Evolutionary conservation across 2,113 vertebrate genomes (phyloP).

Genomic region (Mesoclemmys tuberculata): DNA sequence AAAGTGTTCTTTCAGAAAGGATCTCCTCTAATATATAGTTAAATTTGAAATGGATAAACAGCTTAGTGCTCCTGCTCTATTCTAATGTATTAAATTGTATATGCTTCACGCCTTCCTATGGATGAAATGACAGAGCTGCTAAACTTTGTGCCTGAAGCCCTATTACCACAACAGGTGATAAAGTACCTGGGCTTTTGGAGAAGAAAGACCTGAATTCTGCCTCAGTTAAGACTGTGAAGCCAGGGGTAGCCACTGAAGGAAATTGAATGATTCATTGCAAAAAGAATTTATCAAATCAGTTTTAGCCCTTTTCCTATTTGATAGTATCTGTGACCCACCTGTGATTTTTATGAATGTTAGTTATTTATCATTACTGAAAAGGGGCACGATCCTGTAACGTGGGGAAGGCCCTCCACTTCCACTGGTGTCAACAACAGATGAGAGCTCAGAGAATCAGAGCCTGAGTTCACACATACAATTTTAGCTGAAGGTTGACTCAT

Average conservation of each 20-base stretch:
- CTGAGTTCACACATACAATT: not conserved
- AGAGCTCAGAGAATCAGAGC: not conserved
- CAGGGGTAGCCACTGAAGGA: constrained; percentile 38
- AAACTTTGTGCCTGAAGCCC: constrained; percentile 39
- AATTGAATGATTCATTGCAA: not conserved
- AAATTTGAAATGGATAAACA: not conserved
- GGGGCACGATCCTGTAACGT: not conserved
- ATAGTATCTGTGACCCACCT: not conserved
- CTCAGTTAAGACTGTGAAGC: constrained; percentile 41
- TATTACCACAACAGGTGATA: constrained; percentile 29
- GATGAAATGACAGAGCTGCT: constrained; percentile 37
- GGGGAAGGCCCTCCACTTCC: not conserved
- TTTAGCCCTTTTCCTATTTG: not conserved
- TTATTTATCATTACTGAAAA: not conserved
- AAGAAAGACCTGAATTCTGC: constrained; percentile 14
- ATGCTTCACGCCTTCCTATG: not conserved
- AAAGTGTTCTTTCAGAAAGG: not conserved
- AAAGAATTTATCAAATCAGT: not conserved
- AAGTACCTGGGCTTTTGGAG: not conserved
- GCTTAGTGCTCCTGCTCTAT: not conserved
- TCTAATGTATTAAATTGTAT: not conserved
- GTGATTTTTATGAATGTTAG: not conserved
- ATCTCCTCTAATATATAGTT: not conserved
- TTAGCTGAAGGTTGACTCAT: not conserved
- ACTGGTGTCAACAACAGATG: not conserved